Evolutionary conservation across 2,888 invertebrate genomes (phyloP).

Genomic region (Trichacis sp.): DNA sequence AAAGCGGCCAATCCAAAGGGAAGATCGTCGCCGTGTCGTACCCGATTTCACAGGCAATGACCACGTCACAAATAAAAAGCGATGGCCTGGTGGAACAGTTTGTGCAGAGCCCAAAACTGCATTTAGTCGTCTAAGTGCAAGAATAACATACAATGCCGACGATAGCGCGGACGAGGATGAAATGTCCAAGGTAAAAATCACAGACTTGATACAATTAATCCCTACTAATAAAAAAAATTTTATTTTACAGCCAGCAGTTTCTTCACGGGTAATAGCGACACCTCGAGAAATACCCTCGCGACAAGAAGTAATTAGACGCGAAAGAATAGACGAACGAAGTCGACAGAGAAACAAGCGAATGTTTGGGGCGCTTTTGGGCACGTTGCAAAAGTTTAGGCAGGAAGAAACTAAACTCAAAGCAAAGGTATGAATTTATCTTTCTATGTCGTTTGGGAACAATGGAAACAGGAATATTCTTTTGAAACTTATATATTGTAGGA

Average conservation of each 20-base stretch:
- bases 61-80: conserved; percentile 55
- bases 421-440: conserved; percentile 77
- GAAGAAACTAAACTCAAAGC: conserved; percentile 92
- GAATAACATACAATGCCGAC: conserved; percentile 64
- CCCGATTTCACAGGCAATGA: conserved; percentile 61
- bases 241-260: conserved; percentile 77
- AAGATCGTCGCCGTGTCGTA: conserved; percentile 59
- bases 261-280: conserved; percentile 84
- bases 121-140: conserved; percentile 65
- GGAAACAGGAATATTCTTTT: no score
- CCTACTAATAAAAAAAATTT: no score
- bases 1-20: conserved; percentile 62
- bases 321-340: conserved; percentile 87
- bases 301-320: conserved; percentile 82
- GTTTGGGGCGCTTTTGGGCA: conserved; percentile 95
- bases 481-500: no score
- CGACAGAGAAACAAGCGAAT: conserved; percentile 90
- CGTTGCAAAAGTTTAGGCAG: conserved; percentile 93
- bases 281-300: conserved; percentile 86
- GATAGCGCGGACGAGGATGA: conserved; percentile 67
- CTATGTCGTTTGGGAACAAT: no score
- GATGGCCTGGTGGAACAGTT: conserved; percentile 55
- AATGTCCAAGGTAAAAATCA: conserved; percentile 36
- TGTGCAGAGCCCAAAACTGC: conserved; percentile 64
- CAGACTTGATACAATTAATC: no score